Base-by-base conservation (phyloP, 1,140 invertebrate genomes). In the Eubasilissa regina region DNA sequence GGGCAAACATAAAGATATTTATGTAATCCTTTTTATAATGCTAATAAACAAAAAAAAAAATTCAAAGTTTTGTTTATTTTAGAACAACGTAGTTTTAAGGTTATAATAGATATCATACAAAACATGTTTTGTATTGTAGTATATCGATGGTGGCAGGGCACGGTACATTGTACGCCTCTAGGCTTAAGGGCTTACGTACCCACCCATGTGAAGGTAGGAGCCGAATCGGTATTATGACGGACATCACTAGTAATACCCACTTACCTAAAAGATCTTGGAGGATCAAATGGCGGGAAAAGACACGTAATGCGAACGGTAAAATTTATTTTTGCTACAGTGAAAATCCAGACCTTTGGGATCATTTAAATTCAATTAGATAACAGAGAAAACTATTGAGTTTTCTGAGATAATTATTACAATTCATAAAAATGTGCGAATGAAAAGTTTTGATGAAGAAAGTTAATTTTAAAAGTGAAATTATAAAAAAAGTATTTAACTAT, bases 181-280 rank as follows among this genome's bases (percentile, higher is more conserved):
- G 60, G 60, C 60, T 64, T 64, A 64, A 17, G 25, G 60, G 60
- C 60, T 64, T 64, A 64, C n/a, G 10, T 21, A 25, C 19, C 58
- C 48, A 15, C 17, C 25, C 58, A 35, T 12, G 21, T 25, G 58
- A 25, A 51, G 58, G 58, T 62, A 62, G 19, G 25, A 19, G 25
- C 58, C 58, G 17, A 62, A 62, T 35, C 58, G 58, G 58, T 62
- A 62, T 35, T 62, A 62, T 62, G 58, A 62, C 25, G 25, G 58
- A 62, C 58, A 62, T 62, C 58, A 21, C 58, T 62, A 62, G 58
- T 62, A 62, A 62, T 62, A 35, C 25, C 58, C 58, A 35, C 58
- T 62, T 56, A 56, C 53, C 53, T 19, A 56, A 15, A 4, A n/a
- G 53, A 56, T 35, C 48, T 62, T 8, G 17, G 8, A 62, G 58